A percentile compares a stretch with the other conserved stretches of the same genome.
Conservation (phyloP, 2,888 invertebrate genomes). For the Drosophila nigricruria region DNA sequence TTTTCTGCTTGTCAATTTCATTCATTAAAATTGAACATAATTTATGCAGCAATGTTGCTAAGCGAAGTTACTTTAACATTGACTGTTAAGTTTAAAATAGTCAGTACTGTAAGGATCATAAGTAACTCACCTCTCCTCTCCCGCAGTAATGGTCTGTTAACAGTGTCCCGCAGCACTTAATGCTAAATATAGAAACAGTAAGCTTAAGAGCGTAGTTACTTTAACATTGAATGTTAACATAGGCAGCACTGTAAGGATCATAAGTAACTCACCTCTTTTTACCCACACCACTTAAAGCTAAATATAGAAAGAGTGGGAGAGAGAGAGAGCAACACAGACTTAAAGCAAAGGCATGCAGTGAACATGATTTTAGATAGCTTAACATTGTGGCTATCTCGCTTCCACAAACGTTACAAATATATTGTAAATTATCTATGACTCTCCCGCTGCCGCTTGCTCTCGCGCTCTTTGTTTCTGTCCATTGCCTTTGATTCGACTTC, state of each 20-base stretch:
- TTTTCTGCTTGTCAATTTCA: constrained; percentile 4
- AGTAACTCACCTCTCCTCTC: not conserved
- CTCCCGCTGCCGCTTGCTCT: not conserved
- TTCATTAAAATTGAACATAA: constrained; percentile 4
- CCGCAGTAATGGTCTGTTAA: too few species aligned
- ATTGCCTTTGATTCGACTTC: constrained; percentile 35
- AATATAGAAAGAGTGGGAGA: not conserved
- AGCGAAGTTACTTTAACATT: not conserved
- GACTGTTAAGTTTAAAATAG: not conserved
- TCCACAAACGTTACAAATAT: constrained; percentile 39
- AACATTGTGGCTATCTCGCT: not conserved
- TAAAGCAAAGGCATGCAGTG: not conserved
- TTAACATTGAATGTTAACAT: not conserved
- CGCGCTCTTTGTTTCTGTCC: not conserved
- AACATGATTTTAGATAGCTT: not conserved
- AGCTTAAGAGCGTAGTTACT: not conserved
- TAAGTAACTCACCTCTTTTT: not conserved
- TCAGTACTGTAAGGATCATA: not conserved
- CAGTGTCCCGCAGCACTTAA: too few species aligned
- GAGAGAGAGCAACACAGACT: too few species aligned
- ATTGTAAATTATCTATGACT: not conserved
- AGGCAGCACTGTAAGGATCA: not conserved
- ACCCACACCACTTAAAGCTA: too few species aligned
- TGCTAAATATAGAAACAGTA: too few species aligned
- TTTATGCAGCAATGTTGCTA: not conserved